Evolutionary conservation across 2,797 vertebrate genomes (phyloP).

Genomic region (Hoplostethus mediterraneus): DNA sequence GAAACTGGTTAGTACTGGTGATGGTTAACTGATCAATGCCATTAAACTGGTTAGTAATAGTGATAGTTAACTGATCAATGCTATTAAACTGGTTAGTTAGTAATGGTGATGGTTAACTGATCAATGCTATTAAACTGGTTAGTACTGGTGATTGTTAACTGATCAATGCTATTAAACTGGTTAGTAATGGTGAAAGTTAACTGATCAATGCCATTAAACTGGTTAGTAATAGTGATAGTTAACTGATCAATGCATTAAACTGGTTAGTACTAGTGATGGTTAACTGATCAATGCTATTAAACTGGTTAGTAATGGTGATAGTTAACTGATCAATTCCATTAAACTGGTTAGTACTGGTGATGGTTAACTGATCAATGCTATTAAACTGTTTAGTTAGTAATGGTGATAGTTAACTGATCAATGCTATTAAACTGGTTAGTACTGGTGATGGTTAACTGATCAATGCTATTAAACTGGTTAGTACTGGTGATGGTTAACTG

Average conservation of each 20-base stretch:
- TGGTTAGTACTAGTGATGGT: slow-evolving; percentile 82
- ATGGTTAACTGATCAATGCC: no score
- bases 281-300: no score
- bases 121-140: no score
- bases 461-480: no score
- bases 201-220: no score
- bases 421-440: not conserved
- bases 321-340: no score
- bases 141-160: no score
- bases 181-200: slow-evolving; percentile 62
- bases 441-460: not conserved
- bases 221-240: not conserved
- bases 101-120: not conserved
- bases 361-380: no score
- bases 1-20: no score
- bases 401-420: not conserved
- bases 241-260: slow-evolving; percentile 71
- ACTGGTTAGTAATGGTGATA: not conserved
- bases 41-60: slow-evolving; percentile 88
- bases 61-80: no score
- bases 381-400: slow-evolving; percentile 90
- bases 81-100: not conserved
- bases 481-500: no score
- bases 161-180: slow-evolving; percentile 83
- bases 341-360: no score